phyloP scores from a whole-genome alignment of 1,140 invertebrate genomes.

The Aphaenogaster ashmeadi region DNA sequence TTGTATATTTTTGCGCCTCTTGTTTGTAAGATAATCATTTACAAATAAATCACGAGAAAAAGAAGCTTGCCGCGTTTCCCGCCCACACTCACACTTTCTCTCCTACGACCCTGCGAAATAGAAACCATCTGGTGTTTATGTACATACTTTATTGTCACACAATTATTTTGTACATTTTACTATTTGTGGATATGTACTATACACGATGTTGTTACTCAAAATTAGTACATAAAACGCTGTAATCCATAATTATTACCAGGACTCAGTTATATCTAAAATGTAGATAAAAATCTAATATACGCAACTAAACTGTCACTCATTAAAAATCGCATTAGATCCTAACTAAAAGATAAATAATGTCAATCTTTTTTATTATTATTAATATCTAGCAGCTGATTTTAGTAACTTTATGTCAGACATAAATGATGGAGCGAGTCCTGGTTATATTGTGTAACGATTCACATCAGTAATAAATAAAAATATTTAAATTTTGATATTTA shows the following conservation, averaged over 20 bases:
- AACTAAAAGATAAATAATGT: background rate
- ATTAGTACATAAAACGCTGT: constrained; percentile 3
- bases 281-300: background rate
- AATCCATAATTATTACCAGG: constrained; percentile 6
- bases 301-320: background rate
- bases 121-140: background rate
- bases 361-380: constrained; percentile 15
- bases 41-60: constrained; percentile 77
- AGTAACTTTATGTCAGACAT: background rate
- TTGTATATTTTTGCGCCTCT: constrained; percentile 86
- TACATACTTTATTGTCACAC: constrained; percentile 62
- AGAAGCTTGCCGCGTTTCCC: background rate
- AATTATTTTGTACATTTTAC: constrained; percentile 63
- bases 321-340: background rate
- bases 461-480: background rate
- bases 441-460: background rate
- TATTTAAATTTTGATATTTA: constrained; percentile 1
- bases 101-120: background rate
- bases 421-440: background rate
- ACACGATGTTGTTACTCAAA: constrained; percentile 12
- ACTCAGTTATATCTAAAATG: background rate
- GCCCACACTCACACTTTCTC: background rate
- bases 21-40: constrained; percentile 85
- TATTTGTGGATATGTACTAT: constrained; percentile 46
- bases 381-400: background rate